Conservation (phyloP, 2,113 vertebrate species). For the Nibea albiflora region DNA sequence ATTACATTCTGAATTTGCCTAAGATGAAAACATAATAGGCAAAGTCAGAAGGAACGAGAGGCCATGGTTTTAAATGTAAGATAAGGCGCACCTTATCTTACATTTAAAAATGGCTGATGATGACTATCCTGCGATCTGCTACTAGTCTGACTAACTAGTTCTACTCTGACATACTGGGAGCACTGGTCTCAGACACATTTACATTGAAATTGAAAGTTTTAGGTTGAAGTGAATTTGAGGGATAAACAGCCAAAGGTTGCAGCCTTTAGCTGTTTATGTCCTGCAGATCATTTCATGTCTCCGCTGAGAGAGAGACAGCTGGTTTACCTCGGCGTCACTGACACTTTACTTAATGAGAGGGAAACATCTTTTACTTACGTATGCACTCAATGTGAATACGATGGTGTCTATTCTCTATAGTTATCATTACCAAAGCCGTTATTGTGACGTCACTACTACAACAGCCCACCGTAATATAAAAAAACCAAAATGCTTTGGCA, state of each 20-base stretch:
- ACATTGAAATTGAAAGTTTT: constrained; percentile 22
- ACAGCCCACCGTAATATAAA: constrained; percentile 84
- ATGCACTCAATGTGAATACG: constrained; percentile 78
- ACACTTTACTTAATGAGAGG: constrained; percentile 79
- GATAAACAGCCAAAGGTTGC: constrained; percentile 64
- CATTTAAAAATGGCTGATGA: constrained; percentile 84
- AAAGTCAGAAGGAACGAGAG: constrained; percentile 81
- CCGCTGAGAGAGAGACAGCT: constrained; percentile 22
- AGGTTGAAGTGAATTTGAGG: constrained; percentile 23
- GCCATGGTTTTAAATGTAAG: constrained; percentile 84
- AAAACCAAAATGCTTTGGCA: constrained; percentile 86
- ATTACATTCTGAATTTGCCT: constrained; percentile 84
- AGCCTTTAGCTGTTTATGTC: constrained; percentile 55
- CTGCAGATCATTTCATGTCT: constrained; percentile 61
- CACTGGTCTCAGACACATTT: constrained; percentile 73
- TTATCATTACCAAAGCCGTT: constrained; percentile 85
- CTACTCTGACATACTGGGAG: constrained; percentile 21
- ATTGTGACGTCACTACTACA: constrained; percentile 89
- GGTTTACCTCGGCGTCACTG: constrained; percentile 62
- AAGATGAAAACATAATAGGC: constrained; percentile 81
- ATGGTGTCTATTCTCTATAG: constrained; percentile 65
- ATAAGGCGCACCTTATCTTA: constrained; percentile 84
- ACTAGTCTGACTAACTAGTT: constrained; percentile 34
- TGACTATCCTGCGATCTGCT: constrained; percentile 48
- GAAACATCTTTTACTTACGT: constrained; percentile 83